Evolutionary conservation across 2,888 invertebrate species (phyloP).

Genomic region (Himalopsyche japonica): DNA sequence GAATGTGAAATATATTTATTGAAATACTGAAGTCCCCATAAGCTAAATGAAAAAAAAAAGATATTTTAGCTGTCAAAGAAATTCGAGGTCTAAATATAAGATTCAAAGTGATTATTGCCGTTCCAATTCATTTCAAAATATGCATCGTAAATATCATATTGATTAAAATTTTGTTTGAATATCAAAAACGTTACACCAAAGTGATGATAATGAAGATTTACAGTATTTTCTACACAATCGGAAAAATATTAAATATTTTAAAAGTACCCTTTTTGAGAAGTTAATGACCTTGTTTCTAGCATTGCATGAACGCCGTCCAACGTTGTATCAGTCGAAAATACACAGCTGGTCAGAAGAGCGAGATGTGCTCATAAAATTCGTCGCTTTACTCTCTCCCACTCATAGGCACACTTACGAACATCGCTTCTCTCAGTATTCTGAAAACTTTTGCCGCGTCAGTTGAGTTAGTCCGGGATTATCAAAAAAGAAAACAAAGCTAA

Average conservation of each 20-base stretch:
- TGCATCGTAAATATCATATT: too few relatives aligned
- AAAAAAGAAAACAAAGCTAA: slow-evolving; percentile 19
- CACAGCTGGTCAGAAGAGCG: slow-evolving; percentile 29
- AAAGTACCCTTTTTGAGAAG: background rate
- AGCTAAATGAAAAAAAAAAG: too few relatives aligned
- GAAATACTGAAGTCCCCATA: too few relatives aligned
- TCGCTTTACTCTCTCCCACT: slow-evolving; percentile 7
- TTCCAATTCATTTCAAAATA: too few relatives aligned
- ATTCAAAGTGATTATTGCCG: too few relatives aligned
- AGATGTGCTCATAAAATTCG: slow-evolving; percentile 19
- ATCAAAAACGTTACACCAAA: background rate
- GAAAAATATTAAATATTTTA: background rate
- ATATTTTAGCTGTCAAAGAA: too few relatives aligned
- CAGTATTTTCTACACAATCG: background rate
- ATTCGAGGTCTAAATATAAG: too few relatives aligned
- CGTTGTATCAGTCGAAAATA: slow-evolving; percentile 10
- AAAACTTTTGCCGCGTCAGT: slow-evolving; percentile 25
- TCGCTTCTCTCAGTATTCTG: slow-evolving; percentile 15
- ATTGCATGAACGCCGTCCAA: slow-evolving; percentile 1
- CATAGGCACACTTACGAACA: slow-evolving; percentile 7
- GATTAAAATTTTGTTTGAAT: too few relatives aligned
- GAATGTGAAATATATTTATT: too few relatives aligned
- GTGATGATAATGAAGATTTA: background rate
- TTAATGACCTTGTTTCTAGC: slow-evolving; percentile 15
- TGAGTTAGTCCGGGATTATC: background rate